phyloP scores from a whole-genome alignment of 2,113 vertebrate species.

The Ophthalmotilapia sp. region DNA sequence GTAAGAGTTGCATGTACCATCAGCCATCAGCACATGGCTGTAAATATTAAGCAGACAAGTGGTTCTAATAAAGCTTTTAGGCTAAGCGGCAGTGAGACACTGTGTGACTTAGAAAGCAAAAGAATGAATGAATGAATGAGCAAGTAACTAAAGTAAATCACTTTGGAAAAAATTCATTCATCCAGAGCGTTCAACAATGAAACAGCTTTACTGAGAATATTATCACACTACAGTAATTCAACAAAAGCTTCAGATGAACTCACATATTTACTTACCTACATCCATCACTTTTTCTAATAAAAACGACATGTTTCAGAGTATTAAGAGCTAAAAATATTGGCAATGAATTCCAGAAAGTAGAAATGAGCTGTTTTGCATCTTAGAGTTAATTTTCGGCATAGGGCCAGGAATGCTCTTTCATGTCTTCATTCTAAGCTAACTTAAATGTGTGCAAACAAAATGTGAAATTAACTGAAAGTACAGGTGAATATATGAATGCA shows the following conservation, averaged over 20 bases:
- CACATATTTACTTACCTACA: not conserved
- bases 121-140: not conserved
- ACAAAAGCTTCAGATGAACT: not conserved
- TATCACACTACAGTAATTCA: not conserved
- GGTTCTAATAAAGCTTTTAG: not conserved
- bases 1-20: not conserved
- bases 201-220: not conserved
- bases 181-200: not conserved
- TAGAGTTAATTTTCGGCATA: not conserved
- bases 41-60: not conserved
- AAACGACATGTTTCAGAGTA: not conserved
- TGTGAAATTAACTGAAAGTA: not conserved
- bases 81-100: not conserved
- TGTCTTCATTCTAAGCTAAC: not conserved
- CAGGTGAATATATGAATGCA: not conserved
- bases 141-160: not conserved
- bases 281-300: not conserved
- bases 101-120: not conserved
- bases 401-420: accelerated
- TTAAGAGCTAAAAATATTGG: not conserved
- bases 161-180: not conserved
- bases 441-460: not conserved
- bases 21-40: not conserved
- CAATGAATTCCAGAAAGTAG: not conserved
- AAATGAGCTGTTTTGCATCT: not conserved